Base-by-base conservation (phyloP, 2,888 invertebrate species). In the Cabera pusaria region DNA sequence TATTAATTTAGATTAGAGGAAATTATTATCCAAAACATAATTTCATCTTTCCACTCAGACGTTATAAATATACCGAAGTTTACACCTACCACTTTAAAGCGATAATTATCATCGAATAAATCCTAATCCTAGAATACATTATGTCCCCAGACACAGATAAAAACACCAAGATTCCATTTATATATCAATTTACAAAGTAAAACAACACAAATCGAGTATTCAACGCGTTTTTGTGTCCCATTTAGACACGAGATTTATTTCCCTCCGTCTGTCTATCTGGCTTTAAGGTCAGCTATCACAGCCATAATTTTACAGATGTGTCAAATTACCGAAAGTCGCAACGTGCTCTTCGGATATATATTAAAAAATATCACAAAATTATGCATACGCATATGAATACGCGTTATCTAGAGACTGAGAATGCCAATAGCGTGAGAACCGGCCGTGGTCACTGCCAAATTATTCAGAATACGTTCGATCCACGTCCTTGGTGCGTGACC, bases 401-500 rank as follows among this genome's bases (percentile, higher is more conserved):
- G 42, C 50, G 44, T 59, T 59, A 58, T 60, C 59, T 59, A 56
- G 53, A 37, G 44, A 41, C 49, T 65, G 64, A 68, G 74, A 78
- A 80, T 78, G 74, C 66, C 68, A 67, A 62, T 72, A 77, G 75
- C 86, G 86, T 87, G 86, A 83, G 86, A 87, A 87, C 79, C 54
- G 61, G 52, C 67, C 58, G 64, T 69, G 70, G 64, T 63, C 66
- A 74, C 68, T 68, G 68, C 72, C 74, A 78, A 84, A 79, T 82
- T 84, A 87, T 86, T 79, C 85, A 66, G 72, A 66, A 69, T 72
- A 76, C 84, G 83, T 83, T 71, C 75, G 64, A 70, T 69, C 53
- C 71, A 66, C 82, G 86, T 83, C 86, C 86, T 87, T 87, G 86
- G 68, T 66, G 75, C 86, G 86, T 86, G 86, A 83, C 74, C 65